A percentile compares a stretch with the other conserved stretches of the same genome.
These are phyloP conservation scores for Leptinotarsa rubiginosa DNA, from an alignment of 2,888 invertebrate genomes.

Conservation along the genomic window DNA sequence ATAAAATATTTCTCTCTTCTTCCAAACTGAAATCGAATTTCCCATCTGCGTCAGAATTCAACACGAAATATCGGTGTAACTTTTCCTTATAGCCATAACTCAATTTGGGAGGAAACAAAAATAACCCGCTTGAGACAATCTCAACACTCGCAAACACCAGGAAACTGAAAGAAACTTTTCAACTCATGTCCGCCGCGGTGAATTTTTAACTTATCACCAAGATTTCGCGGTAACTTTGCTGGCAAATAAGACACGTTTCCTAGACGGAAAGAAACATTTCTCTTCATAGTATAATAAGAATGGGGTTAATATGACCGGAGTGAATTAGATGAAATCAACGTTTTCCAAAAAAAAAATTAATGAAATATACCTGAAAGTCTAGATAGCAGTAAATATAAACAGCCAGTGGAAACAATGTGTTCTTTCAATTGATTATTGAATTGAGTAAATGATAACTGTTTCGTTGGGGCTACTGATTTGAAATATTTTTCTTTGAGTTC, in stretches of 20 bases:
- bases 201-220: slow-evolving; percentile 45
- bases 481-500: no score
- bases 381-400: no score
- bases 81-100: slow-evolving; percentile 38
- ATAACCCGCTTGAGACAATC: slow-evolving; percentile 49
- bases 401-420: no score
- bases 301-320: background rate
- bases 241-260: slow-evolving; percentile 30
- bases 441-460: no score
- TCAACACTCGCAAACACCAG: slow-evolving; percentile 49
- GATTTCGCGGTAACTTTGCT: slow-evolving; percentile 32
- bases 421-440: no score
- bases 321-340: no score
- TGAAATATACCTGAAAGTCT: no score
- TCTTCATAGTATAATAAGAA: background rate
- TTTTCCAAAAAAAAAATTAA: no score
- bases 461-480: no score
- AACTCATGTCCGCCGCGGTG: slow-evolving; percentile 39
- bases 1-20: slow-evolving; percentile 27
- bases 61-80: slow-evolving; percentile 37
- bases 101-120: slow-evolving; percentile 46
- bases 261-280: slow-evolving; percentile 1
- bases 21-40: slow-evolving; percentile 23
- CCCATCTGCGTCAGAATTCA: slow-evolving; percentile 34
- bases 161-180: slow-evolving; percentile 47